These are phyloP conservation scores for Alectoris magna DNA, from an alignment of 2,797 vertebrate species.

Conservation along the genomic window DNA sequence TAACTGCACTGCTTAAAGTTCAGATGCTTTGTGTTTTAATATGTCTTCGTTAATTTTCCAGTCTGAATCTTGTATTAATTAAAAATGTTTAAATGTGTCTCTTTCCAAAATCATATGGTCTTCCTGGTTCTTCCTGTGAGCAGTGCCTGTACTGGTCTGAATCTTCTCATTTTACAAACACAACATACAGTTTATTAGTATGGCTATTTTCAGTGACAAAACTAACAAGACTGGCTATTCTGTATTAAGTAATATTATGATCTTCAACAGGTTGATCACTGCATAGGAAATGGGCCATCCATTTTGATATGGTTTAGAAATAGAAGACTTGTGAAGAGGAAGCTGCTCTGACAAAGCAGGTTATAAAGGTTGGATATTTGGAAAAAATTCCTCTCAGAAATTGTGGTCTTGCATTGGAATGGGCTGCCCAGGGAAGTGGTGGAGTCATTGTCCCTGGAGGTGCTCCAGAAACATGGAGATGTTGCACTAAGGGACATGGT, in stretches of 20 bases:
- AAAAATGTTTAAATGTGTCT: neutral
- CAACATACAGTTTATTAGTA: neutral
- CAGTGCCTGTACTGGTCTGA: neutral
- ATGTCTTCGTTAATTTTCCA: conserved; percentile 7
- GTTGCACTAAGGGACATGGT: too few species aligned
- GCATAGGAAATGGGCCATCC: neutral
- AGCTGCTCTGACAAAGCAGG: neutral
- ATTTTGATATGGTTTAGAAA: neutral
- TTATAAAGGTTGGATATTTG: neutral
- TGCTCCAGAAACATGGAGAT: too few species aligned
- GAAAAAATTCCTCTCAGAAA: too few species aligned
- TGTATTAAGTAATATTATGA: neutral
- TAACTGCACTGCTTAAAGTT: neutral
- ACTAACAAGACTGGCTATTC: neutral
- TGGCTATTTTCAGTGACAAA: neutral
- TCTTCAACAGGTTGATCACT: neutral
- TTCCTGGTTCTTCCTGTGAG: neutral
- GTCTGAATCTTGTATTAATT: neutral
- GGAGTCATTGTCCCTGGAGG: too few species aligned
- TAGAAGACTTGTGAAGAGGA: neutral
- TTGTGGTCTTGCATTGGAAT: too few species aligned
- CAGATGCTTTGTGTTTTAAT: neutral
- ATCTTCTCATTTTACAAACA: neutral
- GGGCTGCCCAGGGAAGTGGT: too few species aligned
- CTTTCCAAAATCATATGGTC: neutral